phyloP scores from a whole-genome alignment of 2,797 vertebrate species.

The Diceros bicornis region DNA sequence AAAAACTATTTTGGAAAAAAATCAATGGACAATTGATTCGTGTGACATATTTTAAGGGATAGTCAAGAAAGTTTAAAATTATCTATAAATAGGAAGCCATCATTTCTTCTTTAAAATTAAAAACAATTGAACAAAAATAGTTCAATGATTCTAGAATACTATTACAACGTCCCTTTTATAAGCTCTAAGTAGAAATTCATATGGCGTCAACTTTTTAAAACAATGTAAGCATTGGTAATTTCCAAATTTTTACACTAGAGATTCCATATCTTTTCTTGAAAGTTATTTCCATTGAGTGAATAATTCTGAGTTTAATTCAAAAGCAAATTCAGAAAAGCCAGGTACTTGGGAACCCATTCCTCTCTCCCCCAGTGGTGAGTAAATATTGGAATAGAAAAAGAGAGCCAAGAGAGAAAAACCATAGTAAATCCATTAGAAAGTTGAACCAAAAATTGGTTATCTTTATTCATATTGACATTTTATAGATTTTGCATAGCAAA shows the following conservation, averaged over 20 bases:
- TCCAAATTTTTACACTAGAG: neutral
- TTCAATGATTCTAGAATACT: neutral
- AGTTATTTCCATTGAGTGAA: neutral
- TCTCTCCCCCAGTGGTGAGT: neutral
- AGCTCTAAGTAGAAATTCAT: neutral
- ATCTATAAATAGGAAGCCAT: neutral
- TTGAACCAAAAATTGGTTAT: neutral
- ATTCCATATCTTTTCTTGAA: neutral
- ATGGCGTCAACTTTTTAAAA: neutral
- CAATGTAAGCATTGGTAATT: neutral
- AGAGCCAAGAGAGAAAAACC: neutral
- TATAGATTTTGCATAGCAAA: neutral
- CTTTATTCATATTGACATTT: neutral
- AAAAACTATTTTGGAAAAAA: neutral
- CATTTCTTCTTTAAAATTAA: neutral
- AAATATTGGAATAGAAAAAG: neutral
- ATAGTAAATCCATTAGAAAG: neutral
- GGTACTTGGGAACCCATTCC: neutral
- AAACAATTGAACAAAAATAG: neutral
- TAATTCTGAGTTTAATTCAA: slow-evolving; percentile 30
- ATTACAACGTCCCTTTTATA: neutral
- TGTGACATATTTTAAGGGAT: neutral
- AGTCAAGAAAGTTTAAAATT: neutral
- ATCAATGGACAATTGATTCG: neutral
- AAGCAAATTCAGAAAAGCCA: slow-evolving; percentile 55